phyloP scores from a whole-genome alignment of 30 jellyfish, hydroid and myxozoan genomes.

The Hydractinia symbiolongicarpus region DNA sequence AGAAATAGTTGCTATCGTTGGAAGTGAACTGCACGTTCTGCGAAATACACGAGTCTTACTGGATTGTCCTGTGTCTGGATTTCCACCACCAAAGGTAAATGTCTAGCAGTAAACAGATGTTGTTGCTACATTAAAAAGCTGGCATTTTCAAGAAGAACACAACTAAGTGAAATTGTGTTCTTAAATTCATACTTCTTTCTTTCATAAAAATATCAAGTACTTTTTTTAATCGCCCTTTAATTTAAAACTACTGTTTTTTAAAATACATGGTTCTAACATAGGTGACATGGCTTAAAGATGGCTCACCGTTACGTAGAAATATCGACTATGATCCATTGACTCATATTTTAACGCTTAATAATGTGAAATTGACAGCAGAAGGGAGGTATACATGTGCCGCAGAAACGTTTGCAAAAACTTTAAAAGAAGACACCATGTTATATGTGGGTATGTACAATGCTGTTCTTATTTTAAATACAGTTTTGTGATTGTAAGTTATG shows the following conservation, averaged over 20 bases:
- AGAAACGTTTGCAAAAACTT: constrained; percentile 46
- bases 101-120: no score
- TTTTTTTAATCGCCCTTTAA: no score
- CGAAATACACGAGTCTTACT: neutral
- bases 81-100: constrained; percentile 20
- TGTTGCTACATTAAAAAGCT: no score
- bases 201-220: no score
- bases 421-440: constrained; percentile 30
- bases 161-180: no score
- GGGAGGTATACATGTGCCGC: constrained; percentile 69
- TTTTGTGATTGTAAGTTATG: no score
- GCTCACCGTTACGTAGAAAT: constrained; percentile 25
- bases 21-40: constrained; percentile 15
- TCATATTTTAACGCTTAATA: constrained; percentile 18
- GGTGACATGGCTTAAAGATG: constrained; percentile 36
- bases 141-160: no score
- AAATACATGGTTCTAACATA: neutral
- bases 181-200: no score
- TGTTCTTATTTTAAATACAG: neutral
- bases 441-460: constrained; percentile 42
- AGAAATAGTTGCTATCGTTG: neutral
- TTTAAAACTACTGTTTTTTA: no score
- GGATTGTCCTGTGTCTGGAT: constrained; percentile 23
- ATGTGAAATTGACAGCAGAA: constrained; percentile 35
- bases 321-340: constrained; percentile 8